Conservation (phyloP, 2,888 invertebrate species). For the Thumatha senex region DNA sequence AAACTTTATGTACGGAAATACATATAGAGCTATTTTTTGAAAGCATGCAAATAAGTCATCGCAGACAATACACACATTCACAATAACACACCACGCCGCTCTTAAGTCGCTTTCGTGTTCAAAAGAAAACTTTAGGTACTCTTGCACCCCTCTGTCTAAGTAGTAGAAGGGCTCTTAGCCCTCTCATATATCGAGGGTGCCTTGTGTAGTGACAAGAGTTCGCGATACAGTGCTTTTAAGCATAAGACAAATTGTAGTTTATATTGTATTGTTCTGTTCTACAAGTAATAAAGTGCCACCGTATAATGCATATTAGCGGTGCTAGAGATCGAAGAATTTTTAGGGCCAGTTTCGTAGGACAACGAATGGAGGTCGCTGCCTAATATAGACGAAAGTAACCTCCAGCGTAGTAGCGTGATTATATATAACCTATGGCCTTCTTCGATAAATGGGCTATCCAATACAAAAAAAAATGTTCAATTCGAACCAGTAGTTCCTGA, state of each 20-base stretch:
- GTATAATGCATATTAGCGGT: too few species aligned
- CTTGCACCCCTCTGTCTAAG: constrained; percentile 43
- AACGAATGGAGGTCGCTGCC: too few species aligned
- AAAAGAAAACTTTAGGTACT: constrained; percentile 23
- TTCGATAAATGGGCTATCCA: too few species aligned
- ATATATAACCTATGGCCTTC: too few species aligned
- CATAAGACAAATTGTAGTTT: constrained; percentile 8
- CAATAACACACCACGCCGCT: background rate
- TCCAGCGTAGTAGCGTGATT: too few species aligned
- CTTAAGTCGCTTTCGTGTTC: constrained; percentile 17
- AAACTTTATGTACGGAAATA: too few species aligned
- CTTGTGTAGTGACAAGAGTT: constrained; percentile 35
- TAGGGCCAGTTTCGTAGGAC: too few species aligned
- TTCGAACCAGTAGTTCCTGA: too few species aligned
- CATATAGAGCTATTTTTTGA: background rate
- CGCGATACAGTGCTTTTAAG: constrained; percentile 27
- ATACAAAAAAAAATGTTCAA: too few species aligned
- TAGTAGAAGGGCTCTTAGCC: constrained; percentile 46
- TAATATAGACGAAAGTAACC: too few species aligned
- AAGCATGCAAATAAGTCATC: background rate
- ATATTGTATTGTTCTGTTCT: constrained; percentile 4
- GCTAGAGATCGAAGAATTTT: too few species aligned
- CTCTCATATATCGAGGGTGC: constrained; percentile 31
- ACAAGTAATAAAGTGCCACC: background rate
- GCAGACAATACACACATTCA: background rate